Evolutionary conservation across 2,113 vertebrate genomes (phyloP).

Genomic region (Indicator maculatus): DNA sequence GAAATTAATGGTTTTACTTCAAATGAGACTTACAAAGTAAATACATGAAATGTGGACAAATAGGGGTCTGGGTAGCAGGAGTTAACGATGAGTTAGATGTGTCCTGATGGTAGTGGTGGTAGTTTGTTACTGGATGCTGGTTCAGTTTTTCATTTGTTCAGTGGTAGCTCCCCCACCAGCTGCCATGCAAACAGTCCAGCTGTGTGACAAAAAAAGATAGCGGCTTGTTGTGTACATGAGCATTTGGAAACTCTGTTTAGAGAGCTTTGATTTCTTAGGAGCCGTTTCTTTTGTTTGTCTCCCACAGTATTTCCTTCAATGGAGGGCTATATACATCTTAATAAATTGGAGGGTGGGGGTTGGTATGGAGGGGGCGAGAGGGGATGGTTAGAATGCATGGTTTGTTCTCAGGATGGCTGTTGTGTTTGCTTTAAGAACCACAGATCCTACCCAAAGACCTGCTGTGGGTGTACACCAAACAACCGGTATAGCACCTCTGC

Average conservation of each 20-base stretch:
- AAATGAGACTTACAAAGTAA: background rate
- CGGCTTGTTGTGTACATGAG: fast-evolving
- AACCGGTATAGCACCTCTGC: background rate
- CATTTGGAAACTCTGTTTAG: background rate
- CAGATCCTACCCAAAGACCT: background rate
- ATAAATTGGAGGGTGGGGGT: background rate
- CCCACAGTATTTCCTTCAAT: background rate
- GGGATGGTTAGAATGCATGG: background rate
- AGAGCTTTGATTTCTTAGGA: background rate
- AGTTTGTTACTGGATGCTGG: background rate
- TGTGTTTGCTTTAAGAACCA: background rate
- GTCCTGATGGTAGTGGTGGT: background rate
- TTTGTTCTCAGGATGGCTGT: background rate
- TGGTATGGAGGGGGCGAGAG: too few species aligned
- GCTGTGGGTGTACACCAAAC: background rate
- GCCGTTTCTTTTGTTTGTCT: background rate
- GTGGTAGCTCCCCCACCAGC: background rate
- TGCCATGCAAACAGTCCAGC: background rate
- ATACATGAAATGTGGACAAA: background rate
- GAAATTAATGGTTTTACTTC: background rate
- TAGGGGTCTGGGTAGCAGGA: too few species aligned
- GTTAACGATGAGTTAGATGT: background rate
- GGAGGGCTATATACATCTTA: background rate
- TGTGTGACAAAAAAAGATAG: background rate
- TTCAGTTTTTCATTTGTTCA: background rate